Percentiles rank a stretch among this genome's conserved stretches.
Conservation (phyloP, 2,113 vertebrate species). For the Macquaria australasica region DNA sequence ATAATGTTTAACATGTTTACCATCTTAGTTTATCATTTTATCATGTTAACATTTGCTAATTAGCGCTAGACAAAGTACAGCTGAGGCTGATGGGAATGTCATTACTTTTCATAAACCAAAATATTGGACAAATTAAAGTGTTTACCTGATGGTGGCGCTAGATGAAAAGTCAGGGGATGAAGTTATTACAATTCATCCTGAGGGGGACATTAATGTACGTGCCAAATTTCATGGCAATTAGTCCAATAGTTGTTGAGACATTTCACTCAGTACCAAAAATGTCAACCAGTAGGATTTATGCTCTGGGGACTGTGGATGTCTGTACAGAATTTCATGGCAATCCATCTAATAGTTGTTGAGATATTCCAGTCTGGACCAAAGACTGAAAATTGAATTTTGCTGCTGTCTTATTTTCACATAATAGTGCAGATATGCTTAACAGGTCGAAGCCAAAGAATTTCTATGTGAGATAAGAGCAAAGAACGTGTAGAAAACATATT, state of each 20-base stretch:
- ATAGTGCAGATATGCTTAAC: background rate
- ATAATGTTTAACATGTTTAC: background rate
- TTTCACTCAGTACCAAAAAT: background rate
- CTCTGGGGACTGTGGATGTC: background rate
- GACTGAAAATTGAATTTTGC: background rate
- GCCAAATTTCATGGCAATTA: background rate
- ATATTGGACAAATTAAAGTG: background rate
- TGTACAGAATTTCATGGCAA: background rate
- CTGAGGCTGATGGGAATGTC: background rate
- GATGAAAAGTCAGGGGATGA: background rate
- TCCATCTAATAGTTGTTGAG: background rate
- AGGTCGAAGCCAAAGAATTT: slow-evolving; percentile 13
- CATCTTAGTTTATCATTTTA: background rate
- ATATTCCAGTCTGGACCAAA: background rate
- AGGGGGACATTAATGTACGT: background rate
- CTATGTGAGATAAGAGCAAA: slow-evolving; percentile 2
- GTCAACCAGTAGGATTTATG: background rate
- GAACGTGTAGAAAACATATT: slow-evolving; percentile 51
- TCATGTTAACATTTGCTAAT: background rate
- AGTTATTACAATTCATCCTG: background rate
- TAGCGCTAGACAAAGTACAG: background rate
- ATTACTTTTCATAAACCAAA: background rate
- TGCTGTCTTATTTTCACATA: background rate
- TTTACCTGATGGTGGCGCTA: background rate
- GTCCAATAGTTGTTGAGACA: background rate